Percentiles rank a stretch among this genome's conserved stretches.
Evolutionary conservation across 2,888 invertebrate genomes (phyloP).

Genomic region (Thumatha senex): DNA sequence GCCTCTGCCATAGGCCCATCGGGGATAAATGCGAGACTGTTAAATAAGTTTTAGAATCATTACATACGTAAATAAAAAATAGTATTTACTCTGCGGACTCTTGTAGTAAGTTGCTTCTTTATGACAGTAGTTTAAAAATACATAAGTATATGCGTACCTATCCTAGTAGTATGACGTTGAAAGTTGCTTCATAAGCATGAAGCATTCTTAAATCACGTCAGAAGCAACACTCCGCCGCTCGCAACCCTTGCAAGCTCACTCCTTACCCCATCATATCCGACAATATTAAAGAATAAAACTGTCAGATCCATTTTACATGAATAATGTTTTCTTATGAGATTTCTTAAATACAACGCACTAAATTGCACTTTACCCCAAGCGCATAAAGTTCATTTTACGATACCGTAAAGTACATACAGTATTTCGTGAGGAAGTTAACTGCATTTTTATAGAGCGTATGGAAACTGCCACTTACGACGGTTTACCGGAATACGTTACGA

Average conservation of each 20-base stretch:
- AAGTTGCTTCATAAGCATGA: background rate
- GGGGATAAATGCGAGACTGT: no score
- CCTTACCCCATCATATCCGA: slow-evolving; percentile 39
- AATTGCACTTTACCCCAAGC: slow-evolving; percentile 4
- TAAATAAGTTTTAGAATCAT: no score
- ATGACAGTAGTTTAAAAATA: no score
- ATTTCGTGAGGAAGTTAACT: slow-evolving; percentile 30
- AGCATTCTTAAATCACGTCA: background rate
- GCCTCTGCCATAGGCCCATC: no score
- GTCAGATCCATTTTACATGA: slow-evolving; percentile 74
- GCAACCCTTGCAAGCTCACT: slow-evolving; percentile 1
- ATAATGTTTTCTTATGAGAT: slow-evolving; percentile 52
- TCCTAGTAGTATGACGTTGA: no score
- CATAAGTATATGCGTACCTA: no score
- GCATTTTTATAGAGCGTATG: slow-evolving; percentile 56
- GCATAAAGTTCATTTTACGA: slow-evolving; percentile 15
- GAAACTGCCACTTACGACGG: slow-evolving; percentile 51
- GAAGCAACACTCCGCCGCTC: background rate
- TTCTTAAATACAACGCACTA: slow-evolving; percentile 6
- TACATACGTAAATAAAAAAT: no score
- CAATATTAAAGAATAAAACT: slow-evolving; percentile 69
- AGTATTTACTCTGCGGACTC: no score
- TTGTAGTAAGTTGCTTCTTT: no score
- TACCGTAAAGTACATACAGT: background rate
- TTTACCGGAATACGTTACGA: slow-evolving; percentile 39